Conservation (phyloP, 2,888 invertebrate genomes). For the Pogonocherus hispidulus region DNA sequence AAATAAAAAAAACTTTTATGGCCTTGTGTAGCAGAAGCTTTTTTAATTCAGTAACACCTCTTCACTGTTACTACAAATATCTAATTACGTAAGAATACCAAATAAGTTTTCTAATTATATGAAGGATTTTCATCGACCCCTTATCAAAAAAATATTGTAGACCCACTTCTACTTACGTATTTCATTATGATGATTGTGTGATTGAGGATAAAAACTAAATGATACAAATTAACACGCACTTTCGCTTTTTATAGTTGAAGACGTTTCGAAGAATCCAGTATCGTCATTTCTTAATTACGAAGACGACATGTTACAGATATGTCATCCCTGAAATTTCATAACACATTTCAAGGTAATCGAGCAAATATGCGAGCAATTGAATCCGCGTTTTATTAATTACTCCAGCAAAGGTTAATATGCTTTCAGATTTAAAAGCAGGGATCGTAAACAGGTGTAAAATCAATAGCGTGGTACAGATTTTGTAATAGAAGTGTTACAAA, state of each 20-base stretch:
- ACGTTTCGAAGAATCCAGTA: slow-evolving; percentile 6
- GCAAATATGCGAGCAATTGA: slow-evolving; percentile 17
- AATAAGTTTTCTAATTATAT: too few species aligned
- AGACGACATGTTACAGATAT: slow-evolving; percentile 24
- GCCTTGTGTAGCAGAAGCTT: too few species aligned
- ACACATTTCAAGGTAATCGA: slow-evolving; percentile 15
- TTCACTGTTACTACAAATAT: too few species aligned
- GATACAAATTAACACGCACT: slow-evolving; percentile 23
- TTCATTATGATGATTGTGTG: slow-evolving; percentile 31
- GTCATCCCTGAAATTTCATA: slow-evolving; percentile 19
- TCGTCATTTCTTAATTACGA: background rate
- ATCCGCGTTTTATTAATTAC: slow-evolving; percentile 18
- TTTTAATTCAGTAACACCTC: too few species aligned
- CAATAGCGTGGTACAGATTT: background rate
- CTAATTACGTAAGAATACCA: too few species aligned
- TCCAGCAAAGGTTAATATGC: background rate
- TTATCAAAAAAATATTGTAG: too few species aligned
- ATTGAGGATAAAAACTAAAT: slow-evolving; percentile 23
- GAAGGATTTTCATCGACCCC: background rate
- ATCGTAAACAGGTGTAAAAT: background rate
- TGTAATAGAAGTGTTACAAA: background rate
- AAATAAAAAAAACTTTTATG: too few species aligned
- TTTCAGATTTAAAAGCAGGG: background rate
- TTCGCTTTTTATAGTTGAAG: slow-evolving; percentile 27
- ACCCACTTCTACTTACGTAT: slow-evolving; percentile 32